Base-by-base conservation (phyloP, 2,113 vertebrate species). In the Serilophus lunatus region DNA sequence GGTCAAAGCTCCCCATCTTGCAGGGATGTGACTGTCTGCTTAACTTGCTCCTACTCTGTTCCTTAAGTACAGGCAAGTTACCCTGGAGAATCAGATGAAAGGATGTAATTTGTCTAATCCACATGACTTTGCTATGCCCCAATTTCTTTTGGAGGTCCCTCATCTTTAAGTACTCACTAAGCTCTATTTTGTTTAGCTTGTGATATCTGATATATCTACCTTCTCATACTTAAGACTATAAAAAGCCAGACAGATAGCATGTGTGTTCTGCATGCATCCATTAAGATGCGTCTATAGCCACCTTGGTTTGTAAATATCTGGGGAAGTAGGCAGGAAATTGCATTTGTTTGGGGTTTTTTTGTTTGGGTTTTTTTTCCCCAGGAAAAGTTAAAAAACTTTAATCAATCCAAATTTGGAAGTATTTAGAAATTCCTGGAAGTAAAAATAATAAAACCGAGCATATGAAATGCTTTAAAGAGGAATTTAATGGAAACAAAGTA, bases 371-470 rank as follows among this genome's bases (percentile, higher is more conserved):
- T 82, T 77, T 45, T 18, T 9, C 54, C n/a, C n/a, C 47, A 38
- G 25, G 83, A 87, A 96, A 90, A 87, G 28, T 40, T 68, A 66
- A 86, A 94, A 95, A 79, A 79, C 64, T 65, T 50, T 40, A 90
- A 93, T 80, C 63, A 92, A 79, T 57, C 53, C 38, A 95, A 91
- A 96, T 85, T 96, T 96, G 79, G 82, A 94, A 91, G 79, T 60
- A 92, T 96, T 97, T 85, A 95, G 53, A 96, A 93, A 95, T 93
- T 92, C 80, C 90, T 92, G 82, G 88, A 95, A 94, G 81, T 90
- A 95, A 93, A 76, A 88, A 88, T 82, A 94, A 92, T 66, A 97
- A 86, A 81, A 91, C 26, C 3, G 1, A 95, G 76, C 78, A 96
- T 84, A 84, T 91, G 86, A 95, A 92, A 91, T 75, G 61, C 61